phyloP scores from a whole-genome alignment of 2,888 invertebrate genomes.

The Thumatha senex region DNA sequence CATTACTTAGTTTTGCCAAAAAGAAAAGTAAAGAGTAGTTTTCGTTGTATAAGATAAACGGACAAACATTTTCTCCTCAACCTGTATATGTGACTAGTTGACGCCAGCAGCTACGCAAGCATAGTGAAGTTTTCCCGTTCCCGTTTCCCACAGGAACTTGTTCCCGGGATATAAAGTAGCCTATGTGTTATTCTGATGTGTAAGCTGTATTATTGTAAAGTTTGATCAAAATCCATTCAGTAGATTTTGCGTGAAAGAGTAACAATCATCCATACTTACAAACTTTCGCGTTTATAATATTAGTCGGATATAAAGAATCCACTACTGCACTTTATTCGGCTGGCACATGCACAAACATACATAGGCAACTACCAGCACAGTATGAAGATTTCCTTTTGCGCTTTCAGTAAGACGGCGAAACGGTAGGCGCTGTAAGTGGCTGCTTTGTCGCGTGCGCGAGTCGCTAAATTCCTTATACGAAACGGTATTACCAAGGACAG shows the following conservation, averaged over 20 bases:
- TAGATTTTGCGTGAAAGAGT: conserved; percentile 13
- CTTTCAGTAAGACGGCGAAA: conserved; percentile 61
- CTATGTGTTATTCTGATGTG: too few species aligned
- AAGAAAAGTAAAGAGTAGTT: too few species aligned
- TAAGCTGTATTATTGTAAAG: too few species aligned
- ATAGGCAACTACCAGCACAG: conserved; percentile 44
- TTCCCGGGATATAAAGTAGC: too few species aligned
- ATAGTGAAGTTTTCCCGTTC: too few species aligned
- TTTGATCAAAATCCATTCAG: too few species aligned
- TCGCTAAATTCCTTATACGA: conserved; percentile 55
- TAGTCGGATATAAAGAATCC: conserved; percentile 49
- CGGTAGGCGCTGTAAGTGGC: conserved; percentile 60
- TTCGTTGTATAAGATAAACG: not conserved
- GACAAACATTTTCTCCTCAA: conserved; percentile 23
- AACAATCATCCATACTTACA: too few species aligned
- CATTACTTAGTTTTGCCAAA: too few species aligned
- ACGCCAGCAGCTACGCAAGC: too few species aligned
- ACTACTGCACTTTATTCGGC: conserved; percentile 53
- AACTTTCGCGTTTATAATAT: conserved; percentile 8
- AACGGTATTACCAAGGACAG: conserved; percentile 41
- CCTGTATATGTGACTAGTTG: too few species aligned
- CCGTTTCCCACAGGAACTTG: too few species aligned
- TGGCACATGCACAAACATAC: conserved; percentile 70
- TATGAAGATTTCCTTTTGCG: conserved; percentile 53
- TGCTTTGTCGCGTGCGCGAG: conserved; percentile 52